Conservation (phyloP, 1,140 invertebrate species). For the Acromyrmex heyeri region DNA sequence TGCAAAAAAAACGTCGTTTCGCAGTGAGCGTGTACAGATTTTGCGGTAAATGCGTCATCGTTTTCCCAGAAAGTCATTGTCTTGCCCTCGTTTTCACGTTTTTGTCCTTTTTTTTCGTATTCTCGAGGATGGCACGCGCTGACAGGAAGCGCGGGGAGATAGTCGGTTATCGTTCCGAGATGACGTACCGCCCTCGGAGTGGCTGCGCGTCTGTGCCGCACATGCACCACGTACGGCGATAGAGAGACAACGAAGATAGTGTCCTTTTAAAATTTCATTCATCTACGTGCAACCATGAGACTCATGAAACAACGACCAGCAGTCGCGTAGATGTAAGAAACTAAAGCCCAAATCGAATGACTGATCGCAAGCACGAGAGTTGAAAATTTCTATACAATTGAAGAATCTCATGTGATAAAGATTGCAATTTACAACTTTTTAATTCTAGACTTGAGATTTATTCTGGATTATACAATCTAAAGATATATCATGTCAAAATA, state of each 20-base stretch:
- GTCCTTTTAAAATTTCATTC: constrained; percentile 59
- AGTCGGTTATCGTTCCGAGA: constrained; percentile 69
- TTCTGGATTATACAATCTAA: neutral
- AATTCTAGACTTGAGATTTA: neutral
- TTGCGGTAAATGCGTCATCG: constrained; percentile 60
- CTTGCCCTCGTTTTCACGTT: constrained; percentile 75
- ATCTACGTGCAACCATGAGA: neutral
- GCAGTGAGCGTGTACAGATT: neutral
- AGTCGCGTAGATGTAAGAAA: neutral
- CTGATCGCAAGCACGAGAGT: neutral
- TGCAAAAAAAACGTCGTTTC: neutral
- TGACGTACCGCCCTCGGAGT: constrained; percentile 45
- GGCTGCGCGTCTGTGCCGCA: constrained; percentile 33
- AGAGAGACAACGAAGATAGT: constrained; percentile 29
- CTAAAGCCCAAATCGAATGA: neutral
- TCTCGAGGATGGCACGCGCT: constrained; percentile 65
- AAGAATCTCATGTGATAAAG: neutral
- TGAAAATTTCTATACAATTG: neutral
- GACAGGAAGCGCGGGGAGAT: constrained; percentile 74
- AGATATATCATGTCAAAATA: too few relatives aligned
- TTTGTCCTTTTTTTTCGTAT: constrained; percentile 70
- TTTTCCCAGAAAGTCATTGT: constrained; percentile 74
- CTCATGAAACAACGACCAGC: neutral
- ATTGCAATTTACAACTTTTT: neutral
- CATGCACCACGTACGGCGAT: constrained; percentile 20